Evolutionary conservation across 2,113 vertebrate species (phyloP).

Genomic region (Sminthopsis crassicaudata): DNA sequence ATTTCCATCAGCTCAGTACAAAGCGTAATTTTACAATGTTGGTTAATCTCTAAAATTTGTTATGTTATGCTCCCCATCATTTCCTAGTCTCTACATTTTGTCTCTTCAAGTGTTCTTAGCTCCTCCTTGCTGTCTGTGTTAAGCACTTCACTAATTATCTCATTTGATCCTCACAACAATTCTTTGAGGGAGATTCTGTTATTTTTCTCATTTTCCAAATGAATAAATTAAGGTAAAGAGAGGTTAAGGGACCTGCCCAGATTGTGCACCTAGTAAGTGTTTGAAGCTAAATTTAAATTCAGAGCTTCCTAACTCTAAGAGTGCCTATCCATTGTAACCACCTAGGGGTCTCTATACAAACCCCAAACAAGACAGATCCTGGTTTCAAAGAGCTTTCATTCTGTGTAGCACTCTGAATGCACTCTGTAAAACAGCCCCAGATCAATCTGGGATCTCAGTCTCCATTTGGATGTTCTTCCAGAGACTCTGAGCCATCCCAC

Average conservation of each 20-base stretch:
- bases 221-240: background rate
- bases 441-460: background rate
- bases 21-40: slow-evolving; percentile 17
- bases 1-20: background rate
- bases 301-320: background rate
- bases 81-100: background rate
- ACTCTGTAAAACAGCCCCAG: background rate
- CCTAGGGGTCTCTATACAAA: background rate
- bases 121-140: background rate
- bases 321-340: too few species aligned
- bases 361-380: background rate
- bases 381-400: background rate
- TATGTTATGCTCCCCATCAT: background rate
- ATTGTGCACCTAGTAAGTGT: background rate
- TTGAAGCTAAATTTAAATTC: background rate
- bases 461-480: background rate
- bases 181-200: background rate
- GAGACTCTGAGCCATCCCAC: too few species aligned
- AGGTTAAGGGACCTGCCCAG: too few species aligned
- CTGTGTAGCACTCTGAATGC: background rate
- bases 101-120: background rate
- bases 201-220: background rate
- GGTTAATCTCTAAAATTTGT: slow-evolving; percentile 4
- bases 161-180: background rate
- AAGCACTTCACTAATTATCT: too few species aligned